Conservation (phyloP, 2,113 vertebrate genomes). For the Erythrocercus mccallii region DNA sequence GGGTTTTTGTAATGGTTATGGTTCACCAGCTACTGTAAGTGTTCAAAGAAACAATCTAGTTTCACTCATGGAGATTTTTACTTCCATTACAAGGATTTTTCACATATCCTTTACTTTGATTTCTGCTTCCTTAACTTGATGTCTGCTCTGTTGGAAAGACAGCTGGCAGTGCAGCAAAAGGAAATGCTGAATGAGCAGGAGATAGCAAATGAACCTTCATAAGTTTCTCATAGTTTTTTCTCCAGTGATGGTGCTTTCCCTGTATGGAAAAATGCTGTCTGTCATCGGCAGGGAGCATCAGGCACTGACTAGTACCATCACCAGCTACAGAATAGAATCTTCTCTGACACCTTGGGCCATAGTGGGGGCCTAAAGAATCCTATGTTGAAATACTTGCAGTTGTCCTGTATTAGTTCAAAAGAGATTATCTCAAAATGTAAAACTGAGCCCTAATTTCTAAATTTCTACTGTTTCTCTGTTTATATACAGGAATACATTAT, state of each 20-base stretch:
- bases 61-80: background rate
- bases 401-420: background rate
- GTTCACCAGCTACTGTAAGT: background rate
- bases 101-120: background rate
- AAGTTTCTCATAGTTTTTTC: background rate
- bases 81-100: background rate
- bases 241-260: background rate
- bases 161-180: background rate
- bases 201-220: background rate
- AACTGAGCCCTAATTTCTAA: background rate
- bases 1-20: background rate
- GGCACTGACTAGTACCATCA: background rate
- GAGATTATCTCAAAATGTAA: background rate
- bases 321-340: background rate
- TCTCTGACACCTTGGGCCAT: background rate
- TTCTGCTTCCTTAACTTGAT: background rate
- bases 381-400: background rate
- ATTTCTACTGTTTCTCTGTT: background rate
- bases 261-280: background rate
- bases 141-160: background rate
- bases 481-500: background rate
- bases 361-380: background rate
- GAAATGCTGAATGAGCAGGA: constrained; percentile 8
- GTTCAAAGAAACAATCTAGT: background rate
- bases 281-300: rapidly evolving